Conservation (phyloP, 2,113 vertebrate genomes). For the Cyprinodon brontotheroides region DNA sequence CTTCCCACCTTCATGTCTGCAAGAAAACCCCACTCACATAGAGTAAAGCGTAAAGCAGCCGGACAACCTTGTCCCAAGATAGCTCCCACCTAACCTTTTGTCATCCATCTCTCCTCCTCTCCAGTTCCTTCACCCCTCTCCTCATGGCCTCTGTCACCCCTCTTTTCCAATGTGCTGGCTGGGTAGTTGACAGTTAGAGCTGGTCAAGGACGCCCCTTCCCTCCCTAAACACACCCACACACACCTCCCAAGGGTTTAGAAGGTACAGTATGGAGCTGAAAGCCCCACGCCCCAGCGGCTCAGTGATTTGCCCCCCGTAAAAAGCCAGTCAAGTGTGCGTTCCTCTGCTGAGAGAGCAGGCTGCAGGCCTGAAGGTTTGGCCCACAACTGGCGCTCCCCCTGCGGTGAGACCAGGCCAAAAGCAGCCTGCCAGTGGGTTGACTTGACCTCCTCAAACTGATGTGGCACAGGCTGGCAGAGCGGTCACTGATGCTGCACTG, state of each 20-base stretch:
- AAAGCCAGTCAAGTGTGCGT: constrained; percentile 58
- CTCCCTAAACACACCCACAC: constrained; percentile 12
- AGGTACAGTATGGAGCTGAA: constrained; percentile 51
- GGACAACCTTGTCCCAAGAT: constrained; percentile 71
- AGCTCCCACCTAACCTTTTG: constrained; percentile 69
- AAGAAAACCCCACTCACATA: constrained; percentile 41
- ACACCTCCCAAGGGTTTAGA: constrained; percentile 56
- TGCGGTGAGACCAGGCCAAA: constrained; percentile 69
- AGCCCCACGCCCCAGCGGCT: constrained; percentile 72
- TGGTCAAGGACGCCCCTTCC: constrained; percentile 41
- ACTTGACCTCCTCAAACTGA: constrained; percentile 77
- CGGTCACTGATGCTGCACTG: constrained; percentile 55
- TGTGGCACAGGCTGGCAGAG: constrained; percentile 66
- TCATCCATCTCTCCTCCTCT: constrained; percentile 51
- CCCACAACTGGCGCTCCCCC: constrained; percentile 42
- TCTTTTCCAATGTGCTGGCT: constrained; percentile 46
- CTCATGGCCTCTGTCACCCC: constrained; percentile 56
- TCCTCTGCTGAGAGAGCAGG: constrained; percentile 53
- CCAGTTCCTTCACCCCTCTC: constrained; percentile 22
- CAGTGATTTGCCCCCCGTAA: constrained; percentile 71
- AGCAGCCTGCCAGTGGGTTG: constrained; percentile 61
- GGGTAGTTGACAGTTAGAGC: constrained; percentile 73
- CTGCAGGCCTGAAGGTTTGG: constrained; percentile 56
- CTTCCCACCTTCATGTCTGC: constrained; percentile 25
- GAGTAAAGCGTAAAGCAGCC: constrained; percentile 40